Evolutionary conservation across 1,140 invertebrate species (phyloP).

Genomic region (Chymomyza costata): DNA sequence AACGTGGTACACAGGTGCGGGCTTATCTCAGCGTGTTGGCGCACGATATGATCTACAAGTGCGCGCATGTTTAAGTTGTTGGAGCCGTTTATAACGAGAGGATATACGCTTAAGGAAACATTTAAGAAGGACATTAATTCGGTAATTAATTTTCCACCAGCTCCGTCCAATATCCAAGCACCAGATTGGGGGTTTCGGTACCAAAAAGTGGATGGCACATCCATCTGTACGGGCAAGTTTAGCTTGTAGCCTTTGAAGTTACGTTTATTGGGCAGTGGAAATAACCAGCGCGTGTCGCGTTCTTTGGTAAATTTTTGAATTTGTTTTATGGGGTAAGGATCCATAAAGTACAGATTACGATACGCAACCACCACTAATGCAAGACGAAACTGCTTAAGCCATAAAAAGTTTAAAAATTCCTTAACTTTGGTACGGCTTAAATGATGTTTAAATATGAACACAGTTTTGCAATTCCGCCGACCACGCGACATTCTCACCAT

Average conservation of each 20-base stretch:
- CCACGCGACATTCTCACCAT: conserved; percentile 27
- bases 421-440: neutral
- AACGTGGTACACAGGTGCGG: conserved; percentile 47
- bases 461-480: conserved; percentile 33
- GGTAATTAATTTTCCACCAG: conserved; percentile 33
- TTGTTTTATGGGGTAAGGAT: conserved; percentile 49
- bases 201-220: conserved; percentile 55
- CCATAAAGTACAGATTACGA: conserved; percentile 42
- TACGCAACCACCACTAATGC: conserved; percentile 37
- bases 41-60: conserved; percentile 16
- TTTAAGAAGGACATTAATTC: conserved; percentile 44
- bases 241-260: conserved; percentile 45
- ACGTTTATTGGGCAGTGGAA: conserved; percentile 12
- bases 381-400: conserved; percentile 41
- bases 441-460: conserved; percentile 23
- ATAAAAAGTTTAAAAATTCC: conserved; percentile 32
- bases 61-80: conserved; percentile 28
- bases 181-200: conserved; percentile 5
- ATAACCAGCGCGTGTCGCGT: conserved; percentile 19
- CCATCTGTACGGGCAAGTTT: conserved; percentile 44
- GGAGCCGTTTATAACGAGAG: conserved; percentile 38
- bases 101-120: conserved; percentile 35
- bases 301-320: too few species aligned
- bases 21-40: conserved; percentile 32
- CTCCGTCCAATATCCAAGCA: conserved; percentile 29